Evolutionary conservation across 2,888 invertebrate species (phyloP).

Genomic region (Sisyra nigra): DNA sequence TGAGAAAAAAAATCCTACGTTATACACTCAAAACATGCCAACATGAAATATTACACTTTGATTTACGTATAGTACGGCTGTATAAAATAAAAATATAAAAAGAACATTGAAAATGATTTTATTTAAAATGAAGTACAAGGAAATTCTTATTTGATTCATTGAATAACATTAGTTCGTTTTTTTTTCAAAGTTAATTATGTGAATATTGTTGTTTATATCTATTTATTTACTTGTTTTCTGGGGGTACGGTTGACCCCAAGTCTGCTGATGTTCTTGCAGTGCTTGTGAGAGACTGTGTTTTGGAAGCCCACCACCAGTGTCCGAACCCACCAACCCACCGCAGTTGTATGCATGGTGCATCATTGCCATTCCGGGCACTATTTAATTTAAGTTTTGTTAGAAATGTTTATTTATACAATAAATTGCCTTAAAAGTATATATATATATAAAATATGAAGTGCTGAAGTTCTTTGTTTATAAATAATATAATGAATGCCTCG

Average conservation of each 20-base stretch:
- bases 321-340: slow-evolving; percentile 36
- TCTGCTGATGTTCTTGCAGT: slow-evolving; percentile 25
- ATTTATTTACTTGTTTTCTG: slow-evolving; percentile 32
- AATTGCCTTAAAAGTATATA: neutral
- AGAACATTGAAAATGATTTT: no score
- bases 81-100: no score
- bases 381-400: neutral
- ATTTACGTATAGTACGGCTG: no score
- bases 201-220: slow-evolving; percentile 1
- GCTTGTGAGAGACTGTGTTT: slow-evolving; percentile 29
- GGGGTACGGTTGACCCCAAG: slow-evolving; percentile 27
- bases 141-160: neutral
- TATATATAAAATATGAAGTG: neutral
- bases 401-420: neutral
- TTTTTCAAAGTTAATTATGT: neutral
- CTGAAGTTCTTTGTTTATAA: neutral
- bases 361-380: slow-evolving; percentile 26
- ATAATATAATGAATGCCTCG: neutral
- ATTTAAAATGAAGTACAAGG: neutral
- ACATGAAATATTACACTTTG: no score
- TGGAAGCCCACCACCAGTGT: slow-evolving; percentile 38
- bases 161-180: neutral
- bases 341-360: slow-evolving; percentile 39
- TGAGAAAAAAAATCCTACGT: no score
- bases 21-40: no score